phyloP scores from a whole-genome alignment of 2,888 invertebrate species.

The Caenorhabditis doughertyi region DNA sequence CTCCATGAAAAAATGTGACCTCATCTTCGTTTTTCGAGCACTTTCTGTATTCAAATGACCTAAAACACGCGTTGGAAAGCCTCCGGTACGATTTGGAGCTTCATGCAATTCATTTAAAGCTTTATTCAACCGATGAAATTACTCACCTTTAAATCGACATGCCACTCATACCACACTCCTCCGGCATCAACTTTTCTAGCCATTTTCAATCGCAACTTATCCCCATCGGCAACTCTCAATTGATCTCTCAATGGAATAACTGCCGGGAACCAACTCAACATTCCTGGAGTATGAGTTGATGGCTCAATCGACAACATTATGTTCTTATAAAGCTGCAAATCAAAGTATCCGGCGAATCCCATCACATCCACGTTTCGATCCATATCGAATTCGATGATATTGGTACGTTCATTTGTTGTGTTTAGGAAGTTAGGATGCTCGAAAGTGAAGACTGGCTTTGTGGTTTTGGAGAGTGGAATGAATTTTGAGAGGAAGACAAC shows the following conservation, averaged over 20 bases:
- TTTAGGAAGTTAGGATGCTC: conserved; percentile 90
- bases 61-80: too few species aligned
- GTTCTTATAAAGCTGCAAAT: conserved; percentile 91
- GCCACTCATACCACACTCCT: conserved; percentile 83
- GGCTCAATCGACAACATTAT: conserved; percentile 90
- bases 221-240: conserved; percentile 69
- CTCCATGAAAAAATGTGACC: too few species aligned
- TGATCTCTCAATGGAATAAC: conserved; percentile 88
- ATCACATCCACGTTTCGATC: conserved; percentile 71
- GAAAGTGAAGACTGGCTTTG: conserved; percentile 89
- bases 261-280: conserved; percentile 99
- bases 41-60: too few species aligned
- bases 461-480: conserved; percentile 85
- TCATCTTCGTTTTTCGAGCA: too few species aligned
- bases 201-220: conserved; percentile 73
- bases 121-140: neutral
- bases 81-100: too few species aligned
- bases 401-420: conserved; percentile 59
- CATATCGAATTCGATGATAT: conserved; percentile 56
- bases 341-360: conserved; percentile 97
- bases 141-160: conserved; percentile 56
- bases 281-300: conserved; percentile 90
- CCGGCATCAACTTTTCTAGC: conserved; percentile 70
- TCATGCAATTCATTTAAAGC: too few species aligned
- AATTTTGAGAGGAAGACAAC: conserved; percentile 94